Conservation (phyloP, 2,113 vertebrate species). For the Poicephalus meyeri region DNA sequence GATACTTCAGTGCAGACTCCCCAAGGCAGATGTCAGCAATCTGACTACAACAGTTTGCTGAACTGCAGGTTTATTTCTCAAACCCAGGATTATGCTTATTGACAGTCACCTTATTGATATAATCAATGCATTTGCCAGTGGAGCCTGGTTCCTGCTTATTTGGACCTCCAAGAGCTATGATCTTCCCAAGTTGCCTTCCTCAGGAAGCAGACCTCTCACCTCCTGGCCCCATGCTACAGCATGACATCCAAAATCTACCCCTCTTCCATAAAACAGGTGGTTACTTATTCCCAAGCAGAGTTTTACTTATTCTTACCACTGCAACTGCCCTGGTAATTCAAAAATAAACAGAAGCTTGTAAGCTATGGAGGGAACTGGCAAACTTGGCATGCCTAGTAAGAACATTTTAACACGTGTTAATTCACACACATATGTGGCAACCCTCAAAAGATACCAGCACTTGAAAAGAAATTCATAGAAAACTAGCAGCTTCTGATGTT, state of each 20-base stretch:
- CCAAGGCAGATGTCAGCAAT: not conserved
- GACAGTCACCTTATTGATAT: not conserved
- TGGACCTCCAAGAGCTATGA: not conserved
- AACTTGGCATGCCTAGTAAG: not conserved
- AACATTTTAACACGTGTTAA: not conserved
- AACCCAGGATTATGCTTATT: not conserved
- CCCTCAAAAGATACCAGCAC: not conserved
- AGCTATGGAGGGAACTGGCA: not conserved
- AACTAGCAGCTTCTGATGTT: not conserved
- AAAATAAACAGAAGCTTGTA: not conserved
- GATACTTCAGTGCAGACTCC: not conserved
- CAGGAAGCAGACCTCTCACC: not conserved
- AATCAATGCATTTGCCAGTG: not conserved
- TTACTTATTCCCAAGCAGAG: not conserved
- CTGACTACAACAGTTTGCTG: not conserved
- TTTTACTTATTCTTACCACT: not conserved
- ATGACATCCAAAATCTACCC: not conserved
- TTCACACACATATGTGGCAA: not conserved
- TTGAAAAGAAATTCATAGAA: not conserved
- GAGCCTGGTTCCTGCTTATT: not conserved
- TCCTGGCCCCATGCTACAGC: not conserved
- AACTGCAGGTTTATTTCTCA: not conserved
- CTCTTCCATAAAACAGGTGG: not conserved
- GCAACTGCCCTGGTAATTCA: not conserved
- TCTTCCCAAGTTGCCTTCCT: not conserved